A percentile compares a stretch with the other conserved stretches of the same genome.
phyloP scores from a whole-genome alignment of 2,113 vertebrate genomes.

The Fregata magnificens region DNA sequence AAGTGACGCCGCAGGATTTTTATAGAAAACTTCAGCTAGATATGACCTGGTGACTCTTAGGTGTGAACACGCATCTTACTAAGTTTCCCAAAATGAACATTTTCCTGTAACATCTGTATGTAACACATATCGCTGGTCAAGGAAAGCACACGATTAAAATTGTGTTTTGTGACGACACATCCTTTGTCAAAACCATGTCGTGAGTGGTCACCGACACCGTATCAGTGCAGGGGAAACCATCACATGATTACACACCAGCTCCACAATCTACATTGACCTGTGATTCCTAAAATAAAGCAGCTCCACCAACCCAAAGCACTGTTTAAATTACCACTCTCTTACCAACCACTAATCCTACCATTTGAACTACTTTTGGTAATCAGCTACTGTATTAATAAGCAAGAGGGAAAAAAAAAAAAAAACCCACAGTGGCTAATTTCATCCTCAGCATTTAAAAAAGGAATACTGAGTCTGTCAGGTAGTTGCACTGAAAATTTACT shows the following conservation, averaged over 20 bases:
- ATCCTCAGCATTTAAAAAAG: conserved; percentile 31
- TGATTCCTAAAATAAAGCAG: neutral
- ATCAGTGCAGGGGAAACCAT: neutral
- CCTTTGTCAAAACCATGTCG: neutral
- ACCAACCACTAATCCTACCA: conserved; percentile 25
- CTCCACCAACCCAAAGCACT: neutral
- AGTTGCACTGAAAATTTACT: conserved; percentile 76
- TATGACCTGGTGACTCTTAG: neutral
- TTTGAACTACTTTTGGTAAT: conserved; percentile 48
- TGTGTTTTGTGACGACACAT: neutral
- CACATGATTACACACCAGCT: neutral
- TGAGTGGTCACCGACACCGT: neutral
- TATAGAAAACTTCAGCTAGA: neutral
- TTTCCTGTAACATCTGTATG: neutral
- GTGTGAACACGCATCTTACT: neutral
- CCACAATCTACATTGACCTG: neutral
- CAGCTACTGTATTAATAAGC: conserved; percentile 51
- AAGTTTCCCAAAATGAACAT: neutral
- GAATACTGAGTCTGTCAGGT: conserved; percentile 74
- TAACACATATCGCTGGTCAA: neutral
- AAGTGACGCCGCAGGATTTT: neutral
- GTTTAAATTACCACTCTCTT: neutral
- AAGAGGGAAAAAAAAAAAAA: neutral
- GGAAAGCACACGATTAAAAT: neutral
- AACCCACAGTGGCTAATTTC: conserved; percentile 34